Percentiles rank a stretch among this genome's conserved stretches.
These are phyloP conservation scores for Ammospiza caudacuta DNA, from an alignment of 2,113 vertebrate species.

Conservation along the genomic window DNA sequence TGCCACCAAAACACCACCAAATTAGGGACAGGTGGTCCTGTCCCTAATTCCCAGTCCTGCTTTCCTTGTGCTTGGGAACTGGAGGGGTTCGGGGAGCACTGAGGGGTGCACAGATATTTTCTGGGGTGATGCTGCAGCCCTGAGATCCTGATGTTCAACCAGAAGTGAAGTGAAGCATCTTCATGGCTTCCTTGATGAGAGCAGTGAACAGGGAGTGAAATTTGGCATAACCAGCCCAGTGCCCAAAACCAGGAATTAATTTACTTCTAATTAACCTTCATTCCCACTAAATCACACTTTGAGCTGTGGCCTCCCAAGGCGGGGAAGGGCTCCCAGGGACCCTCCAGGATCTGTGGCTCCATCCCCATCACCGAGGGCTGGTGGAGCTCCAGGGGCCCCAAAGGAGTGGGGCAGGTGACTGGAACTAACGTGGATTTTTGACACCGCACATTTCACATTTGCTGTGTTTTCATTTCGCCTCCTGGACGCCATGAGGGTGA, in stretches of 20 bases:
- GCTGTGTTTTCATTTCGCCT: conserved; percentile 45
- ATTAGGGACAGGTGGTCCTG: rapidly evolving
- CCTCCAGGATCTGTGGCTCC: background rate
- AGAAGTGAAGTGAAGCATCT: background rate
- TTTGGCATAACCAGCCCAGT: rapidly evolving
- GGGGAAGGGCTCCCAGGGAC: background rate
- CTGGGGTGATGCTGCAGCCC: background rate
- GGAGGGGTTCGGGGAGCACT: background rate
- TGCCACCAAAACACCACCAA: background rate
- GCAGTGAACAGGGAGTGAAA: background rate
- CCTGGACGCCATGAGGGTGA: conserved; percentile 39
- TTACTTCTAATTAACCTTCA: background rate
- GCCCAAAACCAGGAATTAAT: background rate
- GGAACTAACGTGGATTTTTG: background rate
- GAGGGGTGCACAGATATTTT: background rate
- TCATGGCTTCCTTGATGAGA: rapidly evolving
- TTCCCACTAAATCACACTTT: background rate
- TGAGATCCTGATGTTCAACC: rapidly evolving
- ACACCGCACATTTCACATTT: background rate
- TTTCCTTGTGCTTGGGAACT: background rate
- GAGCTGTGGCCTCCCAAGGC: background rate
- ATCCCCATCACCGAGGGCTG: rapidly evolving
- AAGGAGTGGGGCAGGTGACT: background rate
- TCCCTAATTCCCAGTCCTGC: background rate
- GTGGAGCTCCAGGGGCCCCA: background rate